phyloP scores from a whole-genome alignment of 92 coral and sea anemone genomes.

The Palythoa caribaeorum region DNA sequence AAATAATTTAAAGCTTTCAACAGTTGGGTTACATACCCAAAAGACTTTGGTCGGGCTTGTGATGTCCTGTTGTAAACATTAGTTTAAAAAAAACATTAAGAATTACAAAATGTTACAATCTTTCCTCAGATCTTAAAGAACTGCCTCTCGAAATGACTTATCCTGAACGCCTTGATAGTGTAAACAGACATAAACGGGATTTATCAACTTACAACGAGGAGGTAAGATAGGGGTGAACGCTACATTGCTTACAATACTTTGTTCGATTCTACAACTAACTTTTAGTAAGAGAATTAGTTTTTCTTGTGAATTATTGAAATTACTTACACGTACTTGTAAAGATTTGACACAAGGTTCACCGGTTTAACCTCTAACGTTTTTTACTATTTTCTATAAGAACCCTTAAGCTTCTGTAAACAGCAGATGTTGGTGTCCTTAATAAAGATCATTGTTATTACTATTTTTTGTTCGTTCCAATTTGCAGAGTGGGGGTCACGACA shows the following conservation, averaged over 20 bases:
- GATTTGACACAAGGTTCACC: neutral
- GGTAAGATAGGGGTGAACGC: neutral
- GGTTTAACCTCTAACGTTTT: neutral
- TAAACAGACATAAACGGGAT: neutral
- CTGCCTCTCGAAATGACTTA: neutral
- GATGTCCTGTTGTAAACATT: neutral
- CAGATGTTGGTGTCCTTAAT: too few relatives aligned
- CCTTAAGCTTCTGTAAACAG: too few relatives aligned
- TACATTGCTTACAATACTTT: neutral
- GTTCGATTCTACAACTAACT: neutral
- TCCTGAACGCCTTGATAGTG: neutral
- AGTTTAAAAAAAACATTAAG: neutral
- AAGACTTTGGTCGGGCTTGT: neutral
- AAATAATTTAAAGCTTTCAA: too few relatives aligned
- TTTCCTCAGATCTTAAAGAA: neutral
- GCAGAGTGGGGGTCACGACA: conserved; percentile 10
- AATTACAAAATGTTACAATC: neutral
- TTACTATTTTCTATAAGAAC: neutral
- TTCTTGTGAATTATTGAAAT: neutral
- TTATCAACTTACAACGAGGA: neutral
- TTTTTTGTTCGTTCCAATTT: neutral
- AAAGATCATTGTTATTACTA: too few relatives aligned
- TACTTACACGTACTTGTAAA: neutral
- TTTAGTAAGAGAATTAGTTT: neutral
- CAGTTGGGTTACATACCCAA: too few relatives aligned